A percentile compares a stretch with the other conserved stretches of the same genome.
These are phyloP conservation scores for Linyphia triangularis DNA, from an alignment of 2,888 invertebrate genomes.

Conservation along the genomic window DNA sequence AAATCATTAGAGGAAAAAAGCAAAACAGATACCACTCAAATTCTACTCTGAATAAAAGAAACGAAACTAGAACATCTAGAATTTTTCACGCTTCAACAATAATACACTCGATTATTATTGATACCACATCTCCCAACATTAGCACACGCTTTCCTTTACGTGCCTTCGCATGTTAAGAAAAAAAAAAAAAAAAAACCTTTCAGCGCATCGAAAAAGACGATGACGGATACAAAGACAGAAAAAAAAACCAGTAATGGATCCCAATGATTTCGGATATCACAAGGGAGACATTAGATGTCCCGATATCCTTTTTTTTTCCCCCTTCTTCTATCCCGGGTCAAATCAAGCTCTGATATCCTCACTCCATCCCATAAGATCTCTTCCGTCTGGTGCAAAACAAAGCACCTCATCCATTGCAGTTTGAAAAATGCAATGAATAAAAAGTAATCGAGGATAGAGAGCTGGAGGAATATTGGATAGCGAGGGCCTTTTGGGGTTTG, in stretches of 20 bases:
- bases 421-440: slow-evolving; percentile 67
- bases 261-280: background rate
- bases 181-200: no score
- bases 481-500: background rate
- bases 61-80: no score
- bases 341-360: background rate
- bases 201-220: background rate
- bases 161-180: no score
- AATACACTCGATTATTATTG: no score
- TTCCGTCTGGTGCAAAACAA: background rate
- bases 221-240: background rate
- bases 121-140: no score
- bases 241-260: background rate
- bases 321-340: background rate
- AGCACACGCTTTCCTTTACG: no score
- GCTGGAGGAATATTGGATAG: no score
- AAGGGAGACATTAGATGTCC: background rate
- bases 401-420: slow-evolving; percentile 60
- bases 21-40: no score
- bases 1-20: no score
- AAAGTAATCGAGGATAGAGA: slow-evolving; percentile 12
- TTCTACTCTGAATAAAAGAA: no score
- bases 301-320: no score
- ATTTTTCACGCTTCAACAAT: no score
- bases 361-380: background rate